phyloP scores from a whole-genome alignment of 2,113 vertebrate genomes.

The Perca fluviatilis region DNA sequence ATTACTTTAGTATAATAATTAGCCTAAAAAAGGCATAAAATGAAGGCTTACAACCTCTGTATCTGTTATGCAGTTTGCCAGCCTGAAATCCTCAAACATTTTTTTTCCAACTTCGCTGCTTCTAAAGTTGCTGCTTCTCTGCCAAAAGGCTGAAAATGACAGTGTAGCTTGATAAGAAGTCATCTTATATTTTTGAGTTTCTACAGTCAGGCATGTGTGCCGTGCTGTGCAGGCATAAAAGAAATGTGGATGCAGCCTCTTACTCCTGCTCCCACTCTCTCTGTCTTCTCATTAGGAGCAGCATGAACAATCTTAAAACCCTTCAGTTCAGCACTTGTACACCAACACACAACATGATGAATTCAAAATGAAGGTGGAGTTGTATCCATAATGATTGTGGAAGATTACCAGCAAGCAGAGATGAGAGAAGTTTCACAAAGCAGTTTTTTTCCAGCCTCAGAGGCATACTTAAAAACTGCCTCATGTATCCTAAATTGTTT shows the following conservation, averaged over 20 bases:
- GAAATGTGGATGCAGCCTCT: constrained; percentile 2
- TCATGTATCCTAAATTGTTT: constrained; percentile 43
- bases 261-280: neutral
- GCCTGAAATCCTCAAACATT: too few species aligned
- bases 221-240: neutral
- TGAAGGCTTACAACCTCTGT: neutral
- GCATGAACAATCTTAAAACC: neutral
- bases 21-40: neutral
- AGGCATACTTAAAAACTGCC: constrained; percentile 11
- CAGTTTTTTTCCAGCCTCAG: constrained; percentile 29
- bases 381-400: constrained; percentile 34
- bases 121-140: neutral
- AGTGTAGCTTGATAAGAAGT: neutral
- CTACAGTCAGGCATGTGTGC: neutral
- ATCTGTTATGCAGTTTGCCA: constrained; percentile 8
- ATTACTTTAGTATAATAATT: neutral
- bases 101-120: neutral
- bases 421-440: constrained; percentile 30
- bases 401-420: constrained; percentile 29
- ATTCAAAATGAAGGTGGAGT: constrained; percentile 28
- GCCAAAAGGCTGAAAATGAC: constrained; percentile 10
- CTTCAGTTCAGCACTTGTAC: constrained; percentile 13
- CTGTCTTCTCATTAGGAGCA: neutral
- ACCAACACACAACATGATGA: neutral
- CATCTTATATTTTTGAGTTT: neutral